Conservation (phyloP, 2,113 vertebrate genomes). For the Xyliphius kryptos region DNA sequence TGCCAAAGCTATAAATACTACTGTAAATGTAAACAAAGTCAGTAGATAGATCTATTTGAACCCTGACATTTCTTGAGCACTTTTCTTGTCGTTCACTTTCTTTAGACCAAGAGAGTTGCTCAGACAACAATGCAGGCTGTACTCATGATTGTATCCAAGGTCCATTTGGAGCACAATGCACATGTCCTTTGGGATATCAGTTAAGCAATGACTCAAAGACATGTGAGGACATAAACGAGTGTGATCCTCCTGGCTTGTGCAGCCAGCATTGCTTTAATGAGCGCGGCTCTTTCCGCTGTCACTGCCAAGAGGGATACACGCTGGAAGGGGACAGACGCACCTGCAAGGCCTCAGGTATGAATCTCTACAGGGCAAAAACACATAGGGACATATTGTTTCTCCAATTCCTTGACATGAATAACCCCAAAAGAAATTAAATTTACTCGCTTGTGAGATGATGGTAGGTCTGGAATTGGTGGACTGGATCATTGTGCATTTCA, state of each 20-base stretch:
- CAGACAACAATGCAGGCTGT: conserved; percentile 87
- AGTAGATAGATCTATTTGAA: too few relatives aligned
- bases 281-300: conserved; percentile 87
- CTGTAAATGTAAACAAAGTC: too few relatives aligned
- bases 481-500: too few relatives aligned
- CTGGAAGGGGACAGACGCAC: conserved; percentile 77
- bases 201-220: conserved; percentile 94
- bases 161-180: conserved; percentile 89
- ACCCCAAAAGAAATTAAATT: too few relatives aligned
- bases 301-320: conserved; percentile 80
- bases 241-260: conserved; percentile 78
- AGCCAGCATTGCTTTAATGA: conserved; percentile 92
- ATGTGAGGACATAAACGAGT: conserved; percentile 89
- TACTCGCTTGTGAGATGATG: too few relatives aligned
- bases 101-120: conserved; percentile 86
- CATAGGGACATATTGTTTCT: too few relatives aligned
- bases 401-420: too few relatives aligned
- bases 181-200: conserved; percentile 80
- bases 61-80: too few relatives aligned
- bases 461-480: too few relatives aligned
- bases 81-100: too few relatives aligned
- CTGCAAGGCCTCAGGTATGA: conserved; percentile 91
- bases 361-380: too few relatives aligned
- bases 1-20: too few relatives aligned
- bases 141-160: conserved; percentile 90